Percentiles rank a stretch among this genome's conserved stretches.
phyloP scores from a whole-genome alignment of 2,797 vertebrate genomes.

The Fringilla coelebs region DNA sequence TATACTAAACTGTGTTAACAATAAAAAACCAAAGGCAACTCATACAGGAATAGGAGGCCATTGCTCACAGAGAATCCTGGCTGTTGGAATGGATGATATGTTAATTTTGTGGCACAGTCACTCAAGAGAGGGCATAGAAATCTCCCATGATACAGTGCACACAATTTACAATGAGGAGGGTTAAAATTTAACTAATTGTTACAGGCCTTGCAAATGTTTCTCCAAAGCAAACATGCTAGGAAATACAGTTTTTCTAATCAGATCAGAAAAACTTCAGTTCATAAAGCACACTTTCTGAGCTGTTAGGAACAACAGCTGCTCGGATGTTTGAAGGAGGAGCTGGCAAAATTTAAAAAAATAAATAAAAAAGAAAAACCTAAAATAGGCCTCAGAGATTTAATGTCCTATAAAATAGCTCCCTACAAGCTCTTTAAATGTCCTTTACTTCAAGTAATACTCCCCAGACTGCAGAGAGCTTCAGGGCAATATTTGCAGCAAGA shows the following conservation, averaged over 20 bases:
- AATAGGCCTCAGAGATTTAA: conserved; percentile 2
- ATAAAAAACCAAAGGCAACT: neutral
- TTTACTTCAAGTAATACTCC: neutral
- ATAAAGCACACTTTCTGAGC: neutral
- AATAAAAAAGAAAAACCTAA: neutral
- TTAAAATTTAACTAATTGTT: neutral
- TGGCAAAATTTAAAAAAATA: neutral
- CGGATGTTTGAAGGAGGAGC: neutral
- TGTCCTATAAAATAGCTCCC: conserved; percentile 8
- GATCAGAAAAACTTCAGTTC: neutral
- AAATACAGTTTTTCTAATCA: neutral
- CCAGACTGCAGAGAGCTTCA: neutral
- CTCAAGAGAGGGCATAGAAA: neutral
- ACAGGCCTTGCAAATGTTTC: neutral
- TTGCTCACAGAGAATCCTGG: neutral
- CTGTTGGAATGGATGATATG: neutral
- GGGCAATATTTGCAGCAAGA: neutral
- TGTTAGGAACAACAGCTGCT: neutral
- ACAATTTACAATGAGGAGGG: neutral
- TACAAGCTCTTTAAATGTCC: neutral
- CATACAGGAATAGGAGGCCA: neutral
- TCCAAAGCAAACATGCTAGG: neutral
- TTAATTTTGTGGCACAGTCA: neutral
- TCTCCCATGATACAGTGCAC: neutral
- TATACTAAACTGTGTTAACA: neutral